These are phyloP conservation scores for Dendropsophus ebraccatus DNA, from an alignment of 2,113 vertebrate species.

Conservation along the genomic window DNA sequence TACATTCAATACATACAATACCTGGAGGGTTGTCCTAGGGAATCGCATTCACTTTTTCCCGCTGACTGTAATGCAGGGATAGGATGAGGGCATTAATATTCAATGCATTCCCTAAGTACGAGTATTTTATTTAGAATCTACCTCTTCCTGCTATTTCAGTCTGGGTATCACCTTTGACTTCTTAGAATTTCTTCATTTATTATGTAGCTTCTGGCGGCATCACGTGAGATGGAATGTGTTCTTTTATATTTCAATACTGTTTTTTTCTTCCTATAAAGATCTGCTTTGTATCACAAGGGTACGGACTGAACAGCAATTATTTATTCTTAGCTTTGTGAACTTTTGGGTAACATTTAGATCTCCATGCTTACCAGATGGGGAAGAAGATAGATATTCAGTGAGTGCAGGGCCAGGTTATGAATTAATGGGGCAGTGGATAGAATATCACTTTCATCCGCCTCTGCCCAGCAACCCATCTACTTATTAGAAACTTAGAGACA, in stretches of 20 bases:
- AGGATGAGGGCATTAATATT: background rate
- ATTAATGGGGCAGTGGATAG: background rate
- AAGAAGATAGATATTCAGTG: background rate
- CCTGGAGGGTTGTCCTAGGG: conserved; percentile 11
- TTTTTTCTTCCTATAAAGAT: background rate
- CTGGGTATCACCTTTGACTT: background rate
- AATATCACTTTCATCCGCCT: background rate
- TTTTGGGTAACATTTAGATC: background rate
- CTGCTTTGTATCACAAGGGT: background rate
- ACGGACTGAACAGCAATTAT: background rate
- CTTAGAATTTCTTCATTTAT: background rate
- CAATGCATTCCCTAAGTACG: background rate
- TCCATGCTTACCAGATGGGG: background rate
- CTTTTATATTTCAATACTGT: background rate
- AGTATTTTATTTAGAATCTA: conserved; percentile 6
- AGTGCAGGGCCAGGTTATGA: background rate
- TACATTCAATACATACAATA: conserved; percentile 15
- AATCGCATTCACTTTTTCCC: conserved; percentile 17
- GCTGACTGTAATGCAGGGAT: background rate
- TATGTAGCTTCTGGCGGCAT: background rate
- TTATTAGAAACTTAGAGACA: too few species aligned
- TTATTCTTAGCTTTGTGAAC: background rate
- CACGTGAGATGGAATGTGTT: background rate
- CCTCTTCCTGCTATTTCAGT: background rate
- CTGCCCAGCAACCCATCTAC: background rate